A percentile compares a stretch with the other conserved stretches of the same genome.
These are phyloP conservation scores for Uropsilus gracilis DNA, from an alignment of 2,113 vertebrate species.

Conservation along the genomic window DNA sequence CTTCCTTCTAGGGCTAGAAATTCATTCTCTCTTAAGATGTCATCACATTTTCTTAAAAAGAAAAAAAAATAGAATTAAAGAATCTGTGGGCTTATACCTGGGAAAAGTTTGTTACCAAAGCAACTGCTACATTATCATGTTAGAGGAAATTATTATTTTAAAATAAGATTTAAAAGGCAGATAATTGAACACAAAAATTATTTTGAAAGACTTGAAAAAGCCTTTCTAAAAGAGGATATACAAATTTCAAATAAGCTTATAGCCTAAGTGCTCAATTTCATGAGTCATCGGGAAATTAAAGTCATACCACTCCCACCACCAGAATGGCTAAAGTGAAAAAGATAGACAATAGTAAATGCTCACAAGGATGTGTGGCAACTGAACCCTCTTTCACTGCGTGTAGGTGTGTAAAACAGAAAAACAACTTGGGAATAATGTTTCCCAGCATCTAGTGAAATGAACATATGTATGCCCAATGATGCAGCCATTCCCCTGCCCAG, in stretches of 20 bases:
- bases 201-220: not conserved
- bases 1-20: not conserved
- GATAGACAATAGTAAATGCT: not conserved
- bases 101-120: not conserved
- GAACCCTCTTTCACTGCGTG: not conserved
- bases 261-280: not conserved
- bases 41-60: not conserved
- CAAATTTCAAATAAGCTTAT: not conserved
- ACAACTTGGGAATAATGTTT: not conserved
- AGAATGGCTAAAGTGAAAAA: not conserved
- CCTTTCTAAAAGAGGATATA: not conserved
- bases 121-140: not conserved
- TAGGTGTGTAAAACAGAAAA: not conserved
- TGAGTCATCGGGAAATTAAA: slow-evolving; percentile 37
- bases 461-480: not conserved
- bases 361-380: not conserved
- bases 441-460: not conserved
- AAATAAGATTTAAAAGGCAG: not conserved
- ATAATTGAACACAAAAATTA: not conserved
- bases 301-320: not conserved
- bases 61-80: not conserved
- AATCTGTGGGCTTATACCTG: not conserved
- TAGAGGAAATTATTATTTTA: not conserved
- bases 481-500: not conserved
- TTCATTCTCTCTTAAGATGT: not conserved